Percentiles rank a stretch among this genome's conserved stretches.
phyloP scores from a whole-genome alignment of 2,888 invertebrate species.

The Pycnomerus fuliginosus region DNA sequence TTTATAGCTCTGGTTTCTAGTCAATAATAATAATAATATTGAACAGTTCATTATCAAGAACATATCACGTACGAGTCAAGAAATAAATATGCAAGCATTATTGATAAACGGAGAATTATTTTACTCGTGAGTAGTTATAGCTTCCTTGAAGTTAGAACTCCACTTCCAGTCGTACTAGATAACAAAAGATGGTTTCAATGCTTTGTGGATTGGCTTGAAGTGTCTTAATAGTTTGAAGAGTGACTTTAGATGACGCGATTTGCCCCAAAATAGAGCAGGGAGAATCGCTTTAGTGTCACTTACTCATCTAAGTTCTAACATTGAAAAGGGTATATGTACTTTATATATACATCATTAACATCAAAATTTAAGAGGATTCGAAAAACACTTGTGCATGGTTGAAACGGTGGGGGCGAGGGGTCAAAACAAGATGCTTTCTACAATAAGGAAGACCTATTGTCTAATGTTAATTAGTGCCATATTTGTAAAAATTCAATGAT shows the following conservation, averaged over 20 bases:
- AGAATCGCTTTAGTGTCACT: too few relatives aligned
- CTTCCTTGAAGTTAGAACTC: constrained; percentile 96
- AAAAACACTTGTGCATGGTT: constrained; percentile 30
- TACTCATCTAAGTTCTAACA: too few relatives aligned
- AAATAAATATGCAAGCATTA: constrained; percentile 52
- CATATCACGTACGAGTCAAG: constrained; percentile 51
- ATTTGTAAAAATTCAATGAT: constrained; percentile 6
- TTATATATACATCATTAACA: too few relatives aligned
- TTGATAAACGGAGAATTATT: constrained; percentile 57
- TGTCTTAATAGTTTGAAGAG: not conserved
- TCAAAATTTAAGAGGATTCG: constrained; percentile 24
- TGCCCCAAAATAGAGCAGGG: too few relatives aligned
- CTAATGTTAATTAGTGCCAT: constrained; percentile 31
- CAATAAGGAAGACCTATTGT: constrained; percentile 37
- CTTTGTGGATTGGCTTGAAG: constrained; percentile 27
- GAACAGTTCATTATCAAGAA: constrained; percentile 55
- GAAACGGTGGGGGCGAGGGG: constrained; percentile 20
- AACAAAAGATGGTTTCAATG: constrained; percentile 48
- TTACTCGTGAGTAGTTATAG: constrained; percentile 87
- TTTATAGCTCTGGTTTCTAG: too few relatives aligned
- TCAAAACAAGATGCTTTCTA: constrained; percentile 40
- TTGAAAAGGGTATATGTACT: too few relatives aligned
- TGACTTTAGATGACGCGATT: not conserved
- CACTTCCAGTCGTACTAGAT: constrained; percentile 90
- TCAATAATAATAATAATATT: constrained; percentile 30